Base-by-base conservation (phyloP, 2,797 vertebrate species). In the Argyrosomus regius region DNA sequence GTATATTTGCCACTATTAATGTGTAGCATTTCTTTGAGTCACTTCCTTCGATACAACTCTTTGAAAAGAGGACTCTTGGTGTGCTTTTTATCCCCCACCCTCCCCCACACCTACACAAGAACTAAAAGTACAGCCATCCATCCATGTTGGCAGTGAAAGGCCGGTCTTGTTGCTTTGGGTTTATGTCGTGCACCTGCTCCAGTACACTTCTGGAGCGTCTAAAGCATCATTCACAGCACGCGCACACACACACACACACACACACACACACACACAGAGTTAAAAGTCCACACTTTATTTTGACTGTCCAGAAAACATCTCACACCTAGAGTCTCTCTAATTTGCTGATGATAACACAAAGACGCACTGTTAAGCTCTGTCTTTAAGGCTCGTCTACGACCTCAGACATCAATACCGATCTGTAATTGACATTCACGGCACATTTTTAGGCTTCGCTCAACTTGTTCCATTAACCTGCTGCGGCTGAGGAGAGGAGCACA, bases 151-250 rank as follows among this genome's bases (percentile, higher is more conserved):
- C 87, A 72, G 80, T 87, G 80, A 93, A 91, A 90, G 85, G 83
- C 87, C 52, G 4, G 80, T 84, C 78, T 88, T 89, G 89, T 92
- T 90, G 83, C 88, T 68, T 48, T 73, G 77, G 80, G 35, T 62
- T 87, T 71, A 69, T 39, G 78, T 90, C 35, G 43, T 45, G 89
- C 90, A 93, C 92, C 90, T 93, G 92, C 91, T 89, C 72, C 67
- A 59, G 73, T 69, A 77, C 77, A 74, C 73, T 50, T 39, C 57
- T 20, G 73, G 26, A 49, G 66, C 48, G 67, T 81, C 73, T 11
- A 75, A 73, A 16, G 2, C 87, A 81, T 88, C 81, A 78, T 84
- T 86, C 73, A 81, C 79, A 68, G 68, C 43, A 8, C 53, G 26
- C 46, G 0, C 39, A 41, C 52, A 75, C 6, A 20, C 53, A 31